These are phyloP conservation scores for Sarcophaga subvicina DNA, from an alignment of 2,888 invertebrate genomes.

Conservation along the genomic window DNA sequence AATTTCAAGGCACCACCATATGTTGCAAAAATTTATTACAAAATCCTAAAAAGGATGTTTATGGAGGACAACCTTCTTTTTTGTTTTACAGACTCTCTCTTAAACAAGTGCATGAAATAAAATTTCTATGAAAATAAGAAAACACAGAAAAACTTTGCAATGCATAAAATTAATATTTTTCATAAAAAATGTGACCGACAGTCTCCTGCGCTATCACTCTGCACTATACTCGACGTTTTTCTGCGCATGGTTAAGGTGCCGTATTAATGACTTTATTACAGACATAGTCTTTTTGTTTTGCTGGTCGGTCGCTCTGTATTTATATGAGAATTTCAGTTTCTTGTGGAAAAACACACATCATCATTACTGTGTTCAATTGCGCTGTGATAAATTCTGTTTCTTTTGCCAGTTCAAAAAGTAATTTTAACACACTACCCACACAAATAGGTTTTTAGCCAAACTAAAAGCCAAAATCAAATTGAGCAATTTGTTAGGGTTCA, in stretches of 20 bases:
- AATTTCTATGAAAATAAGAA: neutral
- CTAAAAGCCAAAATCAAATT: slow-evolving; percentile 60
- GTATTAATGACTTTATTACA: slow-evolving; percentile 50
- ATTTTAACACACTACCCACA: slow-evolving; percentile 67
- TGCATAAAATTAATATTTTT: slow-evolving; percentile 31
- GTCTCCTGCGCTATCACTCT: neutral
- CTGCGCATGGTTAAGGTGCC: slow-evolving; percentile 5
- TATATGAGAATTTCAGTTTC: neutral
- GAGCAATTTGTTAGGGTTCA: slow-evolving; percentile 67
- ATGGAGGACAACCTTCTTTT: neutral
- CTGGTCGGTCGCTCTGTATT: neutral
- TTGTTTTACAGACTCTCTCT: neutral
- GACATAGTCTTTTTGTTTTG: slow-evolving; percentile 2
- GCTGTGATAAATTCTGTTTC: slow-evolving; percentile 17
- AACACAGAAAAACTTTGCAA: neutral
- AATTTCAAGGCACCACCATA: no score
- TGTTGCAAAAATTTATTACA: no score
- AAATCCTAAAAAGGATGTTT: no score
- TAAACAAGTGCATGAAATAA: neutral
- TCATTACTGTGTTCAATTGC: slow-evolving; percentile 17
- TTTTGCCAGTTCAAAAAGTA: slow-evolving; percentile 45
- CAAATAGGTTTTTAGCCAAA: slow-evolving; percentile 3
- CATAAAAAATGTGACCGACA: neutral
- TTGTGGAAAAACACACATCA: neutral
- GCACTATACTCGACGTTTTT: neutral